phyloP scores from a whole-genome alignment of 2,888 invertebrate species.

The Camptogramma bilineatum region DNA sequence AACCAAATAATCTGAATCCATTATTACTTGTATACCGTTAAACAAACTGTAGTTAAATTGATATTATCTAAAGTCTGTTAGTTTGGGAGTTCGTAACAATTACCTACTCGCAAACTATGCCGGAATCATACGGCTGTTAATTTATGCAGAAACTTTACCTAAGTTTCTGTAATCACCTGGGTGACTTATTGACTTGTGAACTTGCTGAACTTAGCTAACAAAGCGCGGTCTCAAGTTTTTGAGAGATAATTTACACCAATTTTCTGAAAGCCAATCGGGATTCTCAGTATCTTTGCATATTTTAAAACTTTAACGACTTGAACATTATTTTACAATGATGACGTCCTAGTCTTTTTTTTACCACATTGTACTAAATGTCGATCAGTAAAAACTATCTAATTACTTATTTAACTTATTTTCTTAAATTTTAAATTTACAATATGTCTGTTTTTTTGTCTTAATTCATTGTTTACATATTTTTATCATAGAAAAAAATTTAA shows the following conservation, averaged over 20 bases:
- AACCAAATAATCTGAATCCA: background rate
- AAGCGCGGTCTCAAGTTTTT: constrained; percentile 1
- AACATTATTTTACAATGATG: background rate
- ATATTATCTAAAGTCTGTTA: constrained; percentile 10
- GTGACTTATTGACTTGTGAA: constrained; percentile 10
- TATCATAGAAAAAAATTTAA: too few species aligned
- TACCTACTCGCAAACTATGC: constrained; percentile 15
- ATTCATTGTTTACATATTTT: too few species aligned
- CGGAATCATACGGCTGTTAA: constrained; percentile 13
- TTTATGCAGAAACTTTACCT: constrained; percentile 22
- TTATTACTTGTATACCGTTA: background rate
- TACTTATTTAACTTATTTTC: too few species aligned
- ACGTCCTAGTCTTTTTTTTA: too few species aligned
- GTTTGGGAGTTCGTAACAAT: constrained; percentile 18
- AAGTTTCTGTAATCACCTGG: constrained; percentile 9
- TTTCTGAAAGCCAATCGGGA: background rate
- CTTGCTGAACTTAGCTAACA: background rate
- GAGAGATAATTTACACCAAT: background rate
- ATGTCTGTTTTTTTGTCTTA: too few species aligned
- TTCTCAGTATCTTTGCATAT: too few species aligned
- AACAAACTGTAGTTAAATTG: constrained; percentile 15
- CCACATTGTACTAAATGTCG: too few species aligned
- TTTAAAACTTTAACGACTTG: background rate
- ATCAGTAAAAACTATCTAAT: too few species aligned
- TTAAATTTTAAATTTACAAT: too few species aligned